Evolutionary conservation across 64 coral and sea anemone genomes (phyloP), one percentile per base, ranked within the genome.

Genomic region (Pachyseris speciosa): DNA sequence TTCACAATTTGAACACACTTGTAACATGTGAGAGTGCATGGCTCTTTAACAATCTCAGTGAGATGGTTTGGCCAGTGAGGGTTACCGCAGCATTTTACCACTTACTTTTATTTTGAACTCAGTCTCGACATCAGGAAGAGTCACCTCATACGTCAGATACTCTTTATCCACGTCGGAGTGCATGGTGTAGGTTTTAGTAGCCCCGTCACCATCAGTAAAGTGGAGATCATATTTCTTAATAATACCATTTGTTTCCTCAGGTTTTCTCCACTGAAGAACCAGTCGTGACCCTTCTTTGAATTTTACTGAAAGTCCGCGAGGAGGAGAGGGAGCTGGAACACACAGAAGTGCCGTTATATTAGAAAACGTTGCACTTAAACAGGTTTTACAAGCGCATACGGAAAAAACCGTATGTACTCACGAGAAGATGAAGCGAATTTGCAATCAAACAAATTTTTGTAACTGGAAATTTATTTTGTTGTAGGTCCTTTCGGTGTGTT

Each of bases 41-140:
- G n/a, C n/a, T n/a, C n/a, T n/a, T n/a, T n/a, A n/a, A n/a, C n/a
- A n/a, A n/a, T n/a, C n/a, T n/a, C n/a, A 26, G 12, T 19, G 6
- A 48, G 8, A 33, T 27, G 42, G 41, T 24, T 24, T 34, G 19
- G 9, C 8, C 16, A 17, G 24, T 1, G 33, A 80, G 26, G 1
- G 11, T 19, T 9, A 30, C n/a, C 37, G 50, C 28, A 33, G 4
- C n/a, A 17, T 67, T 25, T 27, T 4, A 6, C n/a, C 31, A 45
- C 73, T 77, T 70, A 93, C 95, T 65, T 80, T 96, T 9, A 96
- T 96, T 28, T 93, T 89, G 72, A 93, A 96, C 49, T 90, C 80
- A 31, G 85, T 48, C 17, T 78, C 88, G 27, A 86, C 84, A 64
- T 96, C 91, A 27, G 95, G 90, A 67, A 96, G 80, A 44, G 83